phyloP scores from a whole-genome alignment of 2,888 invertebrate genomes.

The Platypus cylindrus region DNA sequence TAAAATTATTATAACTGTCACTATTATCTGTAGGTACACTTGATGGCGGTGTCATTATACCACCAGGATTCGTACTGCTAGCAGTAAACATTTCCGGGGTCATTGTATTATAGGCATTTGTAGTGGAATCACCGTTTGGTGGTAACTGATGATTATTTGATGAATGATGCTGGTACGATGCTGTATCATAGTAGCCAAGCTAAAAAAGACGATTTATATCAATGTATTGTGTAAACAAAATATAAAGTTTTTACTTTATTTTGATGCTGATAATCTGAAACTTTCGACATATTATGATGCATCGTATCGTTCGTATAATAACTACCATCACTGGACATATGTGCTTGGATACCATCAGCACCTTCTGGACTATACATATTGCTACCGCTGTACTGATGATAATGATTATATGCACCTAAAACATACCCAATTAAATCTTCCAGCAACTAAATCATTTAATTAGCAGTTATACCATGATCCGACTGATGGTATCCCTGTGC shows the following conservation, averaged over 20 bases:
- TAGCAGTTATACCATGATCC: constrained; percentile 9
- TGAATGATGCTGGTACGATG: constrained; percentile 37
- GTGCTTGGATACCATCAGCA: constrained; percentile 21
- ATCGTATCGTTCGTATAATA: constrained; percentile 31
- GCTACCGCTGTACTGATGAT: constrained; percentile 20
- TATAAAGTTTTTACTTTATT: constrained; percentile 11
- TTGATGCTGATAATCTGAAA: constrained; percentile 13
- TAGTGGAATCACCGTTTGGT: constrained; percentile 40
- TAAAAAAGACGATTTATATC: constrained; percentile 6
- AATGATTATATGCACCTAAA: constrained; percentile 28
- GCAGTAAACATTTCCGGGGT: constrained; percentile 38
- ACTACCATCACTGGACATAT: constrained; percentile 25
- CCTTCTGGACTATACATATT: constrained; percentile 30
- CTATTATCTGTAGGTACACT: constrained; percentile 46
- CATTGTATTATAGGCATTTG: constrained; percentile 32
- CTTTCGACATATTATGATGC: constrained; percentile 27
- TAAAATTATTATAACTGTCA: constrained; percentile 57
- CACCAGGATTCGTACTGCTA: constrained; percentile 35
- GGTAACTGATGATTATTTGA: constrained; percentile 29
- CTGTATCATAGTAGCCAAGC: constrained; percentile 44
- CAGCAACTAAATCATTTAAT: background rate
- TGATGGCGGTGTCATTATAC: constrained; percentile 47
- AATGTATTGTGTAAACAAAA: no score
- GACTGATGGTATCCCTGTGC: constrained; percentile 26
- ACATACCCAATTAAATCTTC: background rate